These are phyloP conservation scores for Xenentodon cancila DNA, from an alignment of 2,797 vertebrate species.

Conservation along the genomic window DNA sequence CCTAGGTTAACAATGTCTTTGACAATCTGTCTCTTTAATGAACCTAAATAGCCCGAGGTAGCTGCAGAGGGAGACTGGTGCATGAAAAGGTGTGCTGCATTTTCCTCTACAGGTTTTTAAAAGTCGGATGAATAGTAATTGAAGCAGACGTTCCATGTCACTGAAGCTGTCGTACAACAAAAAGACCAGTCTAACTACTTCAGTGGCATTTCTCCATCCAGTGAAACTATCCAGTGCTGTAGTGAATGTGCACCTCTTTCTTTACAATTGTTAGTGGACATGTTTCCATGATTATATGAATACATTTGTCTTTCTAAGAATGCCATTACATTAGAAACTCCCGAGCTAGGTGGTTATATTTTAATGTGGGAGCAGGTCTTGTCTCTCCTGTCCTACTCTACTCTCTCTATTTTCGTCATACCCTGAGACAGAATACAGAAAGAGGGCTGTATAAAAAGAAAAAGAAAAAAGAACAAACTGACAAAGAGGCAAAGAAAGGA, in stretches of 20 bases:
- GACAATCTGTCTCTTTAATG: conserved; percentile 32
- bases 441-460: conserved; percentile 15
- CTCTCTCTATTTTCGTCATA: conserved; percentile 42
- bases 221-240: conserved; percentile 12
- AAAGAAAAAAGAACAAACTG: conserved; percentile 47
- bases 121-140: conserved; percentile 48
- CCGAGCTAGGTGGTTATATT: conserved; percentile 4
- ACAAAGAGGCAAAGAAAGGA: conserved; percentile 63
- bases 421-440: conserved; percentile 37
- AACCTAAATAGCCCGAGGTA: conserved; percentile 44
- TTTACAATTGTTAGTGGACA: neutral
- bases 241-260: conserved; percentile 8
- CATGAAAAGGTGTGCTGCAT: conserved; percentile 37
- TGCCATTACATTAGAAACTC: neutral
- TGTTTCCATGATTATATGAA: too few species aligned
- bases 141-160: conserved; percentile 57
- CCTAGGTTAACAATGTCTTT: conserved; percentile 24
- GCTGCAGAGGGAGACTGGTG: conserved; percentile 25
- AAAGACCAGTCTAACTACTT: conserved; percentile 17
- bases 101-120: conserved; percentile 35
- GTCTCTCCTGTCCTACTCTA: conserved; percentile 12
- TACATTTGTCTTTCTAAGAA: neutral
- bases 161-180: conserved; percentile 47
- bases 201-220: conserved; percentile 10
- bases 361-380: conserved; percentile 18